A percentile compares a stretch with the other conserved stretches of the same genome.
These are phyloP conservation scores for Callionymus lyra DNA, from an alignment of 2,113 vertebrate genomes.

Conservation along the genomic window DNA sequence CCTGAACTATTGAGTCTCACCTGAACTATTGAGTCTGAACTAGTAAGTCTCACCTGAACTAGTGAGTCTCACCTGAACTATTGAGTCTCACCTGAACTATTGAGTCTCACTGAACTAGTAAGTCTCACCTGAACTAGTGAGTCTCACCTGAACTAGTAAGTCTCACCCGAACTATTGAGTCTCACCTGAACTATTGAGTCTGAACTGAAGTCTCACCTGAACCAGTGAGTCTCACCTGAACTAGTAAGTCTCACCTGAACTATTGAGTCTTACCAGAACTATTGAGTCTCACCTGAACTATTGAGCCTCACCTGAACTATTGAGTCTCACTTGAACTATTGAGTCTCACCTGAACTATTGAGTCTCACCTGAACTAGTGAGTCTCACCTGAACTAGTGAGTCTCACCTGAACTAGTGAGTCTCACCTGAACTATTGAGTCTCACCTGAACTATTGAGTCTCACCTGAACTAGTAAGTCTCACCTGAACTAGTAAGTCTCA, in stretches of 20 bases:
- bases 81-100: slow-evolving; percentile 25
- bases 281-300: slow-evolving; percentile 24
- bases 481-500: too few species aligned
- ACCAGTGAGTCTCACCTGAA: too few species aligned
- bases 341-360: too few species aligned
- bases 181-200: too few species aligned
- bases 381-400: slow-evolving; percentile 39
- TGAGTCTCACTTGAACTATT: slow-evolving; percentile 28
- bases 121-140: slow-evolving; percentile 36
- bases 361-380: too few species aligned
- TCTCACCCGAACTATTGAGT: slow-evolving; percentile 36
- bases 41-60: slow-evolving; percentile 28
- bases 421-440: slow-evolving; percentile 39
- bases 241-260: slow-evolving; percentile 23
- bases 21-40: too few species aligned
- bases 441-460: too few species aligned
- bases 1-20: slow-evolving; percentile 41
- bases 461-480: background rate
- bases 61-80: too few species aligned
- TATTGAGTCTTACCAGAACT: slow-evolving; percentile 8
- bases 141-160: too few species aligned
- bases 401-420: too few species aligned
- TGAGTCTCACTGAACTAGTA: background rate
- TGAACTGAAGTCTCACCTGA: slow-evolving; percentile 38
- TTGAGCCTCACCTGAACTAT: slow-evolving; percentile 3